A percentile compares a stretch with the other conserved stretches of the same genome.
phyloP scores from a whole-genome alignment of 2,113 vertebrate species.

The Varanus salvator region DNA sequence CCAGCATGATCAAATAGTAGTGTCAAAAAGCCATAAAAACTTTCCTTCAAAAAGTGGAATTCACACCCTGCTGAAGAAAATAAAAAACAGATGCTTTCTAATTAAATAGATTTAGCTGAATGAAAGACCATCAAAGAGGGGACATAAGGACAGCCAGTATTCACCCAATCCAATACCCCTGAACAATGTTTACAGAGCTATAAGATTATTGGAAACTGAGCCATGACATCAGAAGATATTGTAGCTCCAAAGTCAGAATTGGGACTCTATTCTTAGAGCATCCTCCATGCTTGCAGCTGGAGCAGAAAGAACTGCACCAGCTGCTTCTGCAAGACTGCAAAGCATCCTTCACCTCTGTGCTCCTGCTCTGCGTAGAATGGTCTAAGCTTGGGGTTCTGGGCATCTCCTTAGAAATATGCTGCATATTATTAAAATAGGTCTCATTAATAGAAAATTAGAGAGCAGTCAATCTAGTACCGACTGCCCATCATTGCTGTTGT shows the following conservation, averaged over 20 bases:
- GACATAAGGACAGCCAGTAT: background rate
- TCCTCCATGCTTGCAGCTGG: too few species aligned
- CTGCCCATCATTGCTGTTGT: background rate
- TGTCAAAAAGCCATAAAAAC: background rate
- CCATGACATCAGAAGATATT: too few species aligned
- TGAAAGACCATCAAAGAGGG: background rate
- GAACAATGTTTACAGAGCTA: too few species aligned
- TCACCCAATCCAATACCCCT: background rate
- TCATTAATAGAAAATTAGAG: background rate
- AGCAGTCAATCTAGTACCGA: background rate
- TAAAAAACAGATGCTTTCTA: background rate
- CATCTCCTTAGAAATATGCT: background rate
- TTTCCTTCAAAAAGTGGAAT: background rate
- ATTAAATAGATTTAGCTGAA: background rate
- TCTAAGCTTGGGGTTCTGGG: too few species aligned
- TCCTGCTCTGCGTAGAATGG: too few species aligned
- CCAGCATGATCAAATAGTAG: background rate
- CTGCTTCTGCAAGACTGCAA: too few species aligned
- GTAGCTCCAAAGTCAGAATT: too few species aligned
- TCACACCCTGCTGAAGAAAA: background rate
- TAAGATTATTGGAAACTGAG: too few species aligned
- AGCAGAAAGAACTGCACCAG: too few species aligned
- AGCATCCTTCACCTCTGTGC: too few species aligned
- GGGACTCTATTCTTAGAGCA: too few species aligned
- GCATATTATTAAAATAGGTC: background rate